phyloP scores from a whole-genome alignment of 2,113 vertebrate genomes.

The cat (Felis catus) region DNA sequence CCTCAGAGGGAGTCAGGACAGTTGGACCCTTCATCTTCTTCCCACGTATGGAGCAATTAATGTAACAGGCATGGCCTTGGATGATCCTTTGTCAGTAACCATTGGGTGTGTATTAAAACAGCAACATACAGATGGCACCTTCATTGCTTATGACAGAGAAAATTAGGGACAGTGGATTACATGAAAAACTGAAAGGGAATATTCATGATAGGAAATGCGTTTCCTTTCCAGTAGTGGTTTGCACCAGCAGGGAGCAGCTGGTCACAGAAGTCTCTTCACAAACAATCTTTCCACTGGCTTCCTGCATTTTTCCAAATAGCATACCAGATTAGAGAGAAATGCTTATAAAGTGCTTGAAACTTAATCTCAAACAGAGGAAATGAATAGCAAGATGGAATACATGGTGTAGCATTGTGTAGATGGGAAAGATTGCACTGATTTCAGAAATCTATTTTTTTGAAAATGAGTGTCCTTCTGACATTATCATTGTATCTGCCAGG shows the following conservation, averaged over 20 bases:
- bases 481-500: neutral
- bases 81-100: neutral
- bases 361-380: neutral
- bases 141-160: slow-evolving; percentile 45
- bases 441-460: slow-evolving; percentile 2
- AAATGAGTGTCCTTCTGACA: neutral
- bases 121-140: slow-evolving; percentile 41
- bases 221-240: slow-evolving; percentile 40
- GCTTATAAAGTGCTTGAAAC: neutral
- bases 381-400: neutral
- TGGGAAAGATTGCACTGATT: neutral
- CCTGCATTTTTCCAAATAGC: neutral
- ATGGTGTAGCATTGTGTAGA: neutral
- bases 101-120: neutral
- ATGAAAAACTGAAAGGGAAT: slow-evolving; percentile 27
- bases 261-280: neutral
- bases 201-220: slow-evolving; percentile 47
- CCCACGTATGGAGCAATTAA: neutral
- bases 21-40: neutral
- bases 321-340: neutral
- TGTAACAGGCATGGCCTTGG: neutral
- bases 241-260: neutral
- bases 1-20: neutral
- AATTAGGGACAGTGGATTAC: slow-evolving; percentile 18
- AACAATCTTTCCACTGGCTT: neutral